Percentiles rank a stretch among this genome's conserved stretches.
Evolutionary conservation across 2,113 vertebrate genomes (phyloP).

Genomic region (Apteryx mantelli): DNA sequence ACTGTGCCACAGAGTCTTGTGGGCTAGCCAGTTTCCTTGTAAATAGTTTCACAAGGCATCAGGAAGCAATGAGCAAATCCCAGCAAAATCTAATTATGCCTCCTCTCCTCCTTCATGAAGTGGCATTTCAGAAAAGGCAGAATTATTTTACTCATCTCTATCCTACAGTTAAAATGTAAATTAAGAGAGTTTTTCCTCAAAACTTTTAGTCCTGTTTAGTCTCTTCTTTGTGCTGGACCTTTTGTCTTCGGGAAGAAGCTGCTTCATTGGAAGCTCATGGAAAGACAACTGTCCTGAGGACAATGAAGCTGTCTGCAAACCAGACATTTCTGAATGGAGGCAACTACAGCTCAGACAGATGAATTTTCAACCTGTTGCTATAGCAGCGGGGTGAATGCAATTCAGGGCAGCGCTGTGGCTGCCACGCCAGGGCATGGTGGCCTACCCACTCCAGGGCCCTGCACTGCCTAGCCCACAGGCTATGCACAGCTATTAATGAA

Average conservation of each 20-base stretch:
- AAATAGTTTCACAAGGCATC: not conserved
- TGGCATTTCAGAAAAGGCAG: constrained; percentile 20
- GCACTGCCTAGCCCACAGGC: not conserved
- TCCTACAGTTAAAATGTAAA: constrained; percentile 17
- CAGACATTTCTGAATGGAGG: constrained; percentile 6
- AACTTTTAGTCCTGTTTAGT: constrained; percentile 11
- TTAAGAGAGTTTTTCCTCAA: not conserved
- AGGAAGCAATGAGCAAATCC: constrained; percentile 40
- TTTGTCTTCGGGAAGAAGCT: constrained; percentile 46
- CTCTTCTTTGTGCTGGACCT: constrained; percentile 11
- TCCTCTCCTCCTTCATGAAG: not conserved
- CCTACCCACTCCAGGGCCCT: constrained; percentile 35
- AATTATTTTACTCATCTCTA: not conserved
- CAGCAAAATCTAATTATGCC: constrained; percentile 37
- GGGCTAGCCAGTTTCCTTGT: not conserved
- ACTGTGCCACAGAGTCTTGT: not conserved
- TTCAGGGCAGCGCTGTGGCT: not conserved
- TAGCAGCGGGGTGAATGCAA: constrained; percentile 68
- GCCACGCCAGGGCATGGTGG: not conserved
- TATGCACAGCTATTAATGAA: not conserved
- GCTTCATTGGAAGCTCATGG: constrained; percentile 39
- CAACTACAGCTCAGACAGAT: not conserved
- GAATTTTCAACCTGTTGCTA: constrained; percentile 75
- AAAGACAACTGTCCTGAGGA: constrained; percentile 36
- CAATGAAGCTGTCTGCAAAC: constrained; percentile 59